Conservation (phyloP, 2,797 vertebrate species). For the Microctenopoma steveboyesi region DNA sequence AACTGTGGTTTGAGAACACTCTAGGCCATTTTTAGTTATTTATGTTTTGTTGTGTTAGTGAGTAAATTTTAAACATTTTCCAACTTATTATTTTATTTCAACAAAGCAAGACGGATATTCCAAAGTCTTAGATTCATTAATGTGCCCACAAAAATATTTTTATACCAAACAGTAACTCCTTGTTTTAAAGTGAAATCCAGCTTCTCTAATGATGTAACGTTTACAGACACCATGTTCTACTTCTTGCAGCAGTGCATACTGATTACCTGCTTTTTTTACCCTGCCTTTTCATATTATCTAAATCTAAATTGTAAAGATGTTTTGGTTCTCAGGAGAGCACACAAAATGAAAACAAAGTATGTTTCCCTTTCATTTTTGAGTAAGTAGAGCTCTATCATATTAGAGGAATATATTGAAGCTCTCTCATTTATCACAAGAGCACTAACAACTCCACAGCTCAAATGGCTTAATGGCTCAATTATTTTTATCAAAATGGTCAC, state of each 20-base stretch:
- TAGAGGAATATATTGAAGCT: constrained; percentile 38
- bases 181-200: constrained; percentile 4
- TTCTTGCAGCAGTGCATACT: constrained; percentile 36
- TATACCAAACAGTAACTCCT: constrained; percentile 1
- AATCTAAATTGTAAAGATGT: constrained; percentile 47
- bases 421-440: constrained; percentile 64
- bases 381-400: constrained; percentile 33
- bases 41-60: not conserved
- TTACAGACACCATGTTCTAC: constrained; percentile 28
- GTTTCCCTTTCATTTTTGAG: constrained; percentile 57
- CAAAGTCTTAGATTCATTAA: not conserved
- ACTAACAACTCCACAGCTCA: constrained; percentile 51
- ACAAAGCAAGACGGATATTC: not conserved
- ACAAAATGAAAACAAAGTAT: constrained; percentile 64
- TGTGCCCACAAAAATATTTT: constrained; percentile 3
- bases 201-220: constrained; percentile 29
- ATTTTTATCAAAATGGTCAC: constrained; percentile 61
- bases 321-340: constrained; percentile 57
- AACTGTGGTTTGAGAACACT: not conserved
- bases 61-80: not conserved
- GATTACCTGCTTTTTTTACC: constrained; percentile 41
- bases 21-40: not conserved
- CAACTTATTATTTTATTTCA: not conserved
- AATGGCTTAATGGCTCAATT: constrained; percentile 64
- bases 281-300: constrained; percentile 39